Evolutionary conservation across 2,797 vertebrate species (phyloP).

Genomic region (Melanotaenia boesemani): DNA sequence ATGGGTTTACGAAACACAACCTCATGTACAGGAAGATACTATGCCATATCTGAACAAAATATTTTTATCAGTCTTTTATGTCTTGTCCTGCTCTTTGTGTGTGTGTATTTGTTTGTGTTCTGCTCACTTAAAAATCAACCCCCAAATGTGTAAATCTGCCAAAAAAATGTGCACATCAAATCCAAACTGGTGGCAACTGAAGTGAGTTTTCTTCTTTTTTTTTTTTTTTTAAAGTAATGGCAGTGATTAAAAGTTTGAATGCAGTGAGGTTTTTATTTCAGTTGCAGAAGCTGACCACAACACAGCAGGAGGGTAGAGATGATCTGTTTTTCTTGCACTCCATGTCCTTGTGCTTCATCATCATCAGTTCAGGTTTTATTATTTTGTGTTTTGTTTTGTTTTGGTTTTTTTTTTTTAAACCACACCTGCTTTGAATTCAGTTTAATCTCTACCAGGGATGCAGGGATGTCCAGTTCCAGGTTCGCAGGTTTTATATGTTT

Average conservation of each 20-base stretch:
- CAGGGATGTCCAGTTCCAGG: not conserved
- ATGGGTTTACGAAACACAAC: constrained; percentile 80
- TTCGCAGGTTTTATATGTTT: not conserved
- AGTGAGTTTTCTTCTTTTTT: not conserved
- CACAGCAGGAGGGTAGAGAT: constrained; percentile 1
- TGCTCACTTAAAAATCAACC: constrained; percentile 22
- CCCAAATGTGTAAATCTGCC: constrained; percentile 53
- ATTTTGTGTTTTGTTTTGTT: not conserved
- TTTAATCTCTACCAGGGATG: constrained; percentile 21
- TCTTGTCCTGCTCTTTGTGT: constrained; percentile 58
- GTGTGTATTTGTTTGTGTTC: constrained; percentile 18
- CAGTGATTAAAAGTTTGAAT: constrained; percentile 9
- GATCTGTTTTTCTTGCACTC: not conserved
- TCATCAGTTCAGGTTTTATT: constrained; percentile 31
- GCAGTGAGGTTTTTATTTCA: constrained; percentile 7
- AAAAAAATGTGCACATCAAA: constrained; percentile 52
- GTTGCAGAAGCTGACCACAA: constrained; percentile 30
- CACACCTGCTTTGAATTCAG: constrained; percentile 15
- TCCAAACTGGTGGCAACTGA: constrained; percentile 23
- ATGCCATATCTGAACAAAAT: constrained; percentile 83
- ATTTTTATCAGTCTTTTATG: constrained; percentile 47
- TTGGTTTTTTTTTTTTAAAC: not conserved
- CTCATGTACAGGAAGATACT: constrained; percentile 82
- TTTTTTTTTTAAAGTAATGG: constrained; percentile 7
- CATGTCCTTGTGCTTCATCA: constrained; percentile 12